These are phyloP conservation scores for Sinelater perroti DNA, from an alignment of 2,888 invertebrate genomes.

Conservation along the genomic window DNA sequence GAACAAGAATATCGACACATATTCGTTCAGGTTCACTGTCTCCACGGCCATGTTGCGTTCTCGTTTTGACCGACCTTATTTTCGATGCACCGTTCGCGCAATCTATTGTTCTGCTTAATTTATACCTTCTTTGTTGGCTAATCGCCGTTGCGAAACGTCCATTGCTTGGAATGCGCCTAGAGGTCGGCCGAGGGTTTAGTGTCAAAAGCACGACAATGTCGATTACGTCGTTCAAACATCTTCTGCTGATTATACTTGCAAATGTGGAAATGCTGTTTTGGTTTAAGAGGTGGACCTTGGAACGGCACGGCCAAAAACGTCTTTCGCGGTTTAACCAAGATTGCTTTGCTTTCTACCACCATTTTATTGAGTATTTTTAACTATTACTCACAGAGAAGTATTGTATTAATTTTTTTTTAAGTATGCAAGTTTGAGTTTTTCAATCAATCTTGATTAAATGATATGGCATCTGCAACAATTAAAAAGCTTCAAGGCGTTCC, in stretches of 20 bases:
- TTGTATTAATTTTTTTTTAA: too few relatives aligned
- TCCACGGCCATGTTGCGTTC: neutral
- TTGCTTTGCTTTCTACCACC: neutral
- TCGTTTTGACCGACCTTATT: neutral
- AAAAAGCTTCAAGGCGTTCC: too few relatives aligned
- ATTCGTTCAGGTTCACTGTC: constrained; percentile 30
- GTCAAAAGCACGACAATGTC: constrained; percentile 15
- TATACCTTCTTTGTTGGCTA: constrained; percentile 4
- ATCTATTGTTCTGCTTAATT: constrained; percentile 24
- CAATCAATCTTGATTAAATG: too few relatives aligned
- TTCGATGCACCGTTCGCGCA: constrained; percentile 17
- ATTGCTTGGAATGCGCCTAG: neutral
- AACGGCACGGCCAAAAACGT: constrained; percentile 1
- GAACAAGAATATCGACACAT: constrained; percentile 30
- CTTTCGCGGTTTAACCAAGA: too few relatives aligned
- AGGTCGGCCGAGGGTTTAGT: constrained; percentile 9
- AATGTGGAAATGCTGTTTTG: constrained; percentile 2
- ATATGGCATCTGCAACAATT: too few relatives aligned
- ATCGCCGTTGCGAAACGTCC: neutral
- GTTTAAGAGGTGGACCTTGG: neutral
- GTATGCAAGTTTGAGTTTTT: too few relatives aligned
- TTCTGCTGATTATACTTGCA: constrained; percentile 4
- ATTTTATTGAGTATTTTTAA: neutral
- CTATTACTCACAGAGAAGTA: too few relatives aligned
- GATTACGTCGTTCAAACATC: constrained; percentile 9